phyloP scores from a whole-genome alignment of 2,888 invertebrate genomes.

The Stenichneumon culpator region DNA sequence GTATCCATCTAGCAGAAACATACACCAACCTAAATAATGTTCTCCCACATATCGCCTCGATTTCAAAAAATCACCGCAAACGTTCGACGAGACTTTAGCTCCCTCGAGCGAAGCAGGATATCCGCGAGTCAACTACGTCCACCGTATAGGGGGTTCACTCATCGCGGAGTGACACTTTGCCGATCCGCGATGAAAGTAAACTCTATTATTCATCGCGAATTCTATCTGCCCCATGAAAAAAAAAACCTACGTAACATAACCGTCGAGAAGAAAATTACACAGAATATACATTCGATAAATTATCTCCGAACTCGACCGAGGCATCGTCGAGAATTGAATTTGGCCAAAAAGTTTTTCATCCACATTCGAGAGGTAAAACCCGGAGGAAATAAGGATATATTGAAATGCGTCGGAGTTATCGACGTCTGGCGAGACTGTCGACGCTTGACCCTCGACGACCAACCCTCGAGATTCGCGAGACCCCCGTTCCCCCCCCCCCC shows the following conservation, averaged over 20 bases:
- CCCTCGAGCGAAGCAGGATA: not conserved
- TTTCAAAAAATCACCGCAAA: not conserved
- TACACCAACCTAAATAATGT: too few species aligned
- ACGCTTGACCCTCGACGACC: constrained; percentile 61
- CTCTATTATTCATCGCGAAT: not conserved
- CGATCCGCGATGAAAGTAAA: not conserved
- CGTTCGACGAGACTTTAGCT: not conserved
- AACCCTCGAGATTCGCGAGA: constrained; percentile 60
- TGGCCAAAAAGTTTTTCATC: constrained; percentile 32
- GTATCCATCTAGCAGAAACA: too few species aligned
- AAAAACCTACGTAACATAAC: not conserved
- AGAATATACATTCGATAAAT: constrained; percentile 31
- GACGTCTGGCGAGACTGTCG: constrained; percentile 62
- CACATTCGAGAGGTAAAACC: constrained; percentile 10
- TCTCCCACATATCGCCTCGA: not conserved
- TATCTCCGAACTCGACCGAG: constrained; percentile 16
- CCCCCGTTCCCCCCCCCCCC: constrained; percentile 10
- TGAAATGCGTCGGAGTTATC: constrained; percentile 65
- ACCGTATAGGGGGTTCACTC: not conserved
- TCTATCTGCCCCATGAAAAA: constrained; percentile 12
- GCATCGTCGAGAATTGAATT: constrained; percentile 22
- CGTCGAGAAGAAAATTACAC: not conserved
- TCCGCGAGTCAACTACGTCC: not conserved
- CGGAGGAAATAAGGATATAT: constrained; percentile 49
- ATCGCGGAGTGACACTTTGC: constrained; percentile 1